Base-by-base conservation (phyloP, 1,140 invertebrate genomes). In the Bombus sibiricus region DNA sequence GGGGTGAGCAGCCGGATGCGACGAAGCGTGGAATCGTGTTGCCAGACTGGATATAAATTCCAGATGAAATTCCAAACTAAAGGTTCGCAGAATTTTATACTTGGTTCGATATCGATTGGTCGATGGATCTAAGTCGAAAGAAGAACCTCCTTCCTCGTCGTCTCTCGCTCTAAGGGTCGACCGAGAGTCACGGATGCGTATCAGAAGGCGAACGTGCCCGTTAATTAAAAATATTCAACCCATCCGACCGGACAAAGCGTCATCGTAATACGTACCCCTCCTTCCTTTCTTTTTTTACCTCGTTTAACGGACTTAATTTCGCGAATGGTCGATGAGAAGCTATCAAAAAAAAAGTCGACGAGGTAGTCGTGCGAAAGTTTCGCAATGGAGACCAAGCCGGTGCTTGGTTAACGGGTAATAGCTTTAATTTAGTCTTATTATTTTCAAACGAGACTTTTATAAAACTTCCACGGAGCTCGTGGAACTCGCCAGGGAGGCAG, bases 361-460 rank as follows among this genome's bases (percentile, higher is more conserved):
- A 77, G n/a, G 75, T 41, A 28, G 78, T 28, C 41, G 79, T 81
- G 59, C 78, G 39, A 84, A 90, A 90, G 72, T 90, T 90, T 83
- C 25, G 81, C 78, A 84, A 90, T 86, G 88, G 82, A 80, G 81
- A 79, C 37, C 32, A 47, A 47, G 15, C 53, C 74, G 43, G n/a
- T 68, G 43, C 41, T 81, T 39, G 59, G 89, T 88, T 88, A 90
- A 90, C 81, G 47, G 79, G 79, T 90, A 90, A 90, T 90, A 90
- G 86, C 80, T 87, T 90, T 86, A 90, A 90, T 90, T 90, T 81
- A 90, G 71, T 66, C 83, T 88, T 90, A 90, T 90, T 90, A 90
- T 90, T 90, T 86, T 81, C 83, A 68, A n/a, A 69, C 39, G 62
- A 15, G 90, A 90, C 77, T 88, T 90, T 90, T 74, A 84, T 79